Percentiles rank a stretch among this genome's conserved stretches.
Evolutionary conservation across 1,140 invertebrate species (phyloP).

Genomic region (Drosophila takahashii): DNA sequence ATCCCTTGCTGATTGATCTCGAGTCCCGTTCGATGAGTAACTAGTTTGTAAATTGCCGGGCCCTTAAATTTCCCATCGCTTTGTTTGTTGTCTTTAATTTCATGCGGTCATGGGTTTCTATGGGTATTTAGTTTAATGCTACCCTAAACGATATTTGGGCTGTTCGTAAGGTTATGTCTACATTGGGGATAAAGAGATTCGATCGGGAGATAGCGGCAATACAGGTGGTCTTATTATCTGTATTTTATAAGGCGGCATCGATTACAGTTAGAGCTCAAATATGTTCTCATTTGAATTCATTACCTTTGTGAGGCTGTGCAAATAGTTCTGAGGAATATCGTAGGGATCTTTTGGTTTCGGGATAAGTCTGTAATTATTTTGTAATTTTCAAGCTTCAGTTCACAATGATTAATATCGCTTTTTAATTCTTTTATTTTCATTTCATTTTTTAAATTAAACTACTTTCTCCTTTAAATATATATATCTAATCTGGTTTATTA

Average conservation of each 20-base stretch:
- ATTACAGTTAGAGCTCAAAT: background rate
- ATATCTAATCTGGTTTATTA: no score
- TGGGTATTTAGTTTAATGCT: conserved; percentile 53
- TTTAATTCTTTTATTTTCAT: no score
- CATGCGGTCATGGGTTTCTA: conserved; percentile 57
- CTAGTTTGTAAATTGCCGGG: conserved; percentile 45
- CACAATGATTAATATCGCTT: background rate
- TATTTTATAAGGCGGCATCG: conserved; percentile 3
- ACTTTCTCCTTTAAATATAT: no score
- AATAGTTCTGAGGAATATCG: conserved; percentile 1
- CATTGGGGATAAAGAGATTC: conserved; percentile 43
- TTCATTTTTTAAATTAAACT: no score
- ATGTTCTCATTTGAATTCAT: background rate
- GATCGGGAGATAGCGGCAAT: conserved; percentile 37
- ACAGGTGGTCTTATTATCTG: conserved; percentile 60
- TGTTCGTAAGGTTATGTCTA: conserved; percentile 45
- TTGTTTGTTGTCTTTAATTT: conserved; percentile 63
- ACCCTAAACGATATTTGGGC: conserved; percentile 53
- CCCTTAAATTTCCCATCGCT: conserved; percentile 29
- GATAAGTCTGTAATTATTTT: background rate
- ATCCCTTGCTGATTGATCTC: conserved; percentile 60
- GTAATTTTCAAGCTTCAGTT: background rate
- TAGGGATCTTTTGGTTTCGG: background rate
- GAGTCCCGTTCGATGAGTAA: conserved; percentile 39
- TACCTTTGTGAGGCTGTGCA: background rate